Conservation (phyloP, 1,140 invertebrate genomes). For the Ceratina japonica region DNA sequence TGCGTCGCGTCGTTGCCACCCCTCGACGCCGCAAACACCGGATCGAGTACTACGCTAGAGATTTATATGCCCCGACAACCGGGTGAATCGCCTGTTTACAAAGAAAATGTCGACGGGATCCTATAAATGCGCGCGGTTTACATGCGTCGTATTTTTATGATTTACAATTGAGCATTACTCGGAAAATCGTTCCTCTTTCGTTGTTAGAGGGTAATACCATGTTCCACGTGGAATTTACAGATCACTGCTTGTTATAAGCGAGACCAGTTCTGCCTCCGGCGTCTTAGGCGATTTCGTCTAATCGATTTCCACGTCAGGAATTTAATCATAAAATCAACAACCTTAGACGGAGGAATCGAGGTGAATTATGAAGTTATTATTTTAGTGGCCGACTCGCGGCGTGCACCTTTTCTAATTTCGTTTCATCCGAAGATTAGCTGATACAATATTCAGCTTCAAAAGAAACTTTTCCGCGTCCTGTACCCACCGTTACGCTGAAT, state of each 20-base stretch:
- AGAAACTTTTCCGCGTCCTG: not conserved
- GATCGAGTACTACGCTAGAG: not conserved
- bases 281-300: too few species aligned
- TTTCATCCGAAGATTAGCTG: not conserved
- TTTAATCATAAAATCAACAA: too few species aligned
- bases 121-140: not conserved
- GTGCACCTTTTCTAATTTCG: not conserved
- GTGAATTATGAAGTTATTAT: too few species aligned
- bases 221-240: too few species aligned
- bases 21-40: not conserved
- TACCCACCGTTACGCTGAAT: not conserved
- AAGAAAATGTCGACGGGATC: constrained; percentile 8
- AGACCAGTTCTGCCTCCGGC: too few species aligned
- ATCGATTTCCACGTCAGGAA: too few species aligned
- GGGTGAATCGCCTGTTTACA: constrained; percentile 6
- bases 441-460: not conserved
- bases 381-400: too few species aligned
- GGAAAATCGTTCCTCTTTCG: not conserved
- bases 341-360: too few species aligned
- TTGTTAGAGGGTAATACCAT: too few species aligned
- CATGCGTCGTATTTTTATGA: not conserved
- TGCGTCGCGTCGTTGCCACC: not conserved
- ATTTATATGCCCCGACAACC: constrained; percentile 5
- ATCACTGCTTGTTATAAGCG: too few species aligned
- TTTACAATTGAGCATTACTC: too few species aligned